These are phyloP conservation scores for Rosalia funebris DNA, from an alignment of 2,888 invertebrate species.

Conservation along the genomic window DNA sequence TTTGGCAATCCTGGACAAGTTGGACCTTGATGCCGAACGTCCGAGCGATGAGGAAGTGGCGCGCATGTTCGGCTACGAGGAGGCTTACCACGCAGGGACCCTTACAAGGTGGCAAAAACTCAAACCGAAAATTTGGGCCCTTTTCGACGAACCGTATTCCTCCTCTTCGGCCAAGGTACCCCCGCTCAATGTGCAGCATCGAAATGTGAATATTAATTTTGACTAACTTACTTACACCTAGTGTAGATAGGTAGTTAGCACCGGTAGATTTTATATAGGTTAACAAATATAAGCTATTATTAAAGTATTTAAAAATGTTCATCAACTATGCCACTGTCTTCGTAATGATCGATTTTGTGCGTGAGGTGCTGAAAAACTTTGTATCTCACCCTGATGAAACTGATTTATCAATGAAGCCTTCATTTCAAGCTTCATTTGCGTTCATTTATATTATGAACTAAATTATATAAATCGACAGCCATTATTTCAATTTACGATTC, in stretches of 20 bases:
- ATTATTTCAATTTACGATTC: too few species aligned
- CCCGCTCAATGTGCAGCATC: constrained; percentile 80
- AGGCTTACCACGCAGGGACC: constrained; percentile 82
- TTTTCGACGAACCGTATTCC: constrained; percentile 97
- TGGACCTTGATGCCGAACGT: constrained; percentile 93
- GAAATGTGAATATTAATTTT: constrained; percentile 59
- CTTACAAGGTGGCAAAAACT: constrained; percentile 88
- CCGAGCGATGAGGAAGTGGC: constrained; percentile 94
- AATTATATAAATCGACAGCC: too few species aligned
- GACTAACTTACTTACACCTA: constrained; percentile 44
- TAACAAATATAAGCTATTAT: too few species aligned
- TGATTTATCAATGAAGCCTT: too few species aligned
- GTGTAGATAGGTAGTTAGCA: constrained; percentile 10
- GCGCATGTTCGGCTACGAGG: constrained; percentile 90
- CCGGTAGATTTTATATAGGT: neutral
- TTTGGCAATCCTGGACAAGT: constrained; percentile 91
- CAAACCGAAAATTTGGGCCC: constrained; percentile 92
- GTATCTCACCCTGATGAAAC: too few species aligned
- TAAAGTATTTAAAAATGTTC: too few species aligned
- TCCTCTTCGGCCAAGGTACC: constrained; percentile 89
- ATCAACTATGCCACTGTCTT: too few species aligned
- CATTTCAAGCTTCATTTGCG: too few species aligned
- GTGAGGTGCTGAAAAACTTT: too few species aligned
- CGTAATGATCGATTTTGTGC: too few species aligned
- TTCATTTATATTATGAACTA: too few species aligned